Evolutionary conservation across 2,797 vertebrate genomes (phyloP), one percentile per base, ranked within the genome.

Genomic region (Xenentodon cancila): DNA sequence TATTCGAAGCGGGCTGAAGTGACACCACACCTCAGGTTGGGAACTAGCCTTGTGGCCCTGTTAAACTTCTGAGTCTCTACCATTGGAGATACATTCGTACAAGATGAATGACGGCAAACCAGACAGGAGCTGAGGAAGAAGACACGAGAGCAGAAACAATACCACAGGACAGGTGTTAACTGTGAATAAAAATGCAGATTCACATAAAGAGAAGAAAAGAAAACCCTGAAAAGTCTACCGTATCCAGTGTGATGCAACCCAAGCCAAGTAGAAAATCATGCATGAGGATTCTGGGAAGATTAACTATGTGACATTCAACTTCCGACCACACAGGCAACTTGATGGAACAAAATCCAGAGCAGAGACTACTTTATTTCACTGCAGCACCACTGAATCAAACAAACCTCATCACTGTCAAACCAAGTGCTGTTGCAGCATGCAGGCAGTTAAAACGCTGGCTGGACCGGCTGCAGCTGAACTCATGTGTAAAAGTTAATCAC

Each of bases 331-430:
- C 17, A 58, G 19, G 42, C 25, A 17, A 53, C 12, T 42, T 25
- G 50, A 53, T 8, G 17, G 40, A 19, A 22, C 32, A 63, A 19
- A 16, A 40, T n/a, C 0, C 0, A 13, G n/a, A 62, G 52, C n/a
- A 11, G 7, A 59, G 58, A 52, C 22, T 30, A 51, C 56, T 74
- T 77, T 50, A 57, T 75, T 78, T 71, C 53, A 64, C 68, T 53
- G 69, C 61, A 71, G 66, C 5, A 20, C 42, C 42, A 51, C 70
- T 82, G 74, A 85, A 79, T 82, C 73, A 76, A 22, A 61, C 21
- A 32, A 51, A 18, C 53, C 27, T 61, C 52, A 51, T 80, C 52
- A 58, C 45, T 48, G 64, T 65, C 69, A 70, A 46, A 56, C 45
- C 19, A 2, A 46, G 25, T 55, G 57, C 69, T 32, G 46, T 17